A percentile compares a stretch with the other conserved stretches of the same genome.
phyloP scores from a whole-genome alignment of 2,888 invertebrate genomes.

The Leptinotarsa tumamoca region DNA sequence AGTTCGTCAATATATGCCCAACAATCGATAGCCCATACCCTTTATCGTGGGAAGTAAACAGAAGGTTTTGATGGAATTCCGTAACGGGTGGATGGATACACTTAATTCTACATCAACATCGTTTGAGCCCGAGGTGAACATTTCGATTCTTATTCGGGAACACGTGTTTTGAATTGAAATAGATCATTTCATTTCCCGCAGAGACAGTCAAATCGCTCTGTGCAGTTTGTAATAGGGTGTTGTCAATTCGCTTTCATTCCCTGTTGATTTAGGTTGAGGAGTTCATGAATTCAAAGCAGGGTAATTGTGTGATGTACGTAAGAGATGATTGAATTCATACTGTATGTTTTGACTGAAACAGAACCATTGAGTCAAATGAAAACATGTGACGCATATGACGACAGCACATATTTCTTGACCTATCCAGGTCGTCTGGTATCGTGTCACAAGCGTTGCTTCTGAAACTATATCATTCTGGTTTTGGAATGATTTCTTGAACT shows the following conservation, averaged over 20 bases:
- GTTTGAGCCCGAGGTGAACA: background rate
- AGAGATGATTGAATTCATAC: too few relatives aligned
- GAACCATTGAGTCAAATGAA: too few relatives aligned
- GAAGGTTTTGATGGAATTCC: conserved; percentile 6
- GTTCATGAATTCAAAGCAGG: too few relatives aligned
- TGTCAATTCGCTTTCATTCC: background rate
- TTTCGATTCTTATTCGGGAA: background rate
- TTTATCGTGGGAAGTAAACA: conserved; percentile 1
- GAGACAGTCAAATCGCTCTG: background rate
- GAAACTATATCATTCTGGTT: too few relatives aligned
- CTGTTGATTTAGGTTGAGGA: too few relatives aligned
- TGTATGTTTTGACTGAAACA: too few relatives aligned
- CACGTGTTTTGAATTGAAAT: background rate
- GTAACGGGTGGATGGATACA: background rate
- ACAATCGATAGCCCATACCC: background rate
- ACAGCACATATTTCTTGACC: too few relatives aligned
- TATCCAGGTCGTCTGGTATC: too few relatives aligned
- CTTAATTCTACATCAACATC: conserved; percentile 1
- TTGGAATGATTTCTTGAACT: too few relatives aligned
- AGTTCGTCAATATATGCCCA: background rate
- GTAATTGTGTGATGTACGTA: too few relatives aligned
- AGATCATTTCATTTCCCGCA: background rate
- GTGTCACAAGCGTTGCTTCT: too few relatives aligned
- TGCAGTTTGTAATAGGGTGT: background rate
- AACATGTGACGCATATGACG: too few relatives aligned